These are phyloP conservation scores for Drosophila lutescens DNA, from an alignment of 2,888 invertebrate genomes.

Conservation along the genomic window DNA sequence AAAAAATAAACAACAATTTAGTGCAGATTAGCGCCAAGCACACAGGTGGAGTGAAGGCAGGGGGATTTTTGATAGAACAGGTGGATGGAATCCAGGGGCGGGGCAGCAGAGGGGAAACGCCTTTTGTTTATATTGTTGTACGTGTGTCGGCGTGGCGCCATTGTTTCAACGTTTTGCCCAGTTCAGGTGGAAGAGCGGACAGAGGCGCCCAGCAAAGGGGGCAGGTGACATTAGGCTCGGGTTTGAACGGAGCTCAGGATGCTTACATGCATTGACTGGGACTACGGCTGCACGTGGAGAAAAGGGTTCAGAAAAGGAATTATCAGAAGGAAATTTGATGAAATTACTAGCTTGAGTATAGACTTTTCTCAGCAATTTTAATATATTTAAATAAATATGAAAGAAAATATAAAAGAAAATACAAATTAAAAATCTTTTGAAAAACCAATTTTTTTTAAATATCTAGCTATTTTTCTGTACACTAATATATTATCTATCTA, in stretches of 20 bases:
- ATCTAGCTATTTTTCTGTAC: too few relatives aligned
- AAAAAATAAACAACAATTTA: constrained; percentile 80
- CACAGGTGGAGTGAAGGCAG: constrained; percentile 3
- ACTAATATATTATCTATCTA: too few relatives aligned
- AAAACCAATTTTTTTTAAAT: too few relatives aligned
- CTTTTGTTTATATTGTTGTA: constrained; percentile 66
- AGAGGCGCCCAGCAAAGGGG: background rate
- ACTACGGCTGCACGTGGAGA: background rate
- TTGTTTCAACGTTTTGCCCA: constrained; percentile 54
- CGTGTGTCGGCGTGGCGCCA: constrained; percentile 51
- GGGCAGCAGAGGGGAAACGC: constrained; percentile 15
- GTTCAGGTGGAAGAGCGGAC: constrained; percentile 12
- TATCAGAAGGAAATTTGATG: background rate
- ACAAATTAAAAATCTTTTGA: too few relatives aligned
- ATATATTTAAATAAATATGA: too few relatives aligned
- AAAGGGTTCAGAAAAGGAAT: background rate
- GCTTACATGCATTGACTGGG: constrained; percentile 60
- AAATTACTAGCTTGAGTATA: too few relatives aligned
- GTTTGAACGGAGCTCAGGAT: constrained; percentile 62
- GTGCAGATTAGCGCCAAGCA: constrained; percentile 69
- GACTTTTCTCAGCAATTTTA: too few relatives aligned
- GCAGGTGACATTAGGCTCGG: constrained; percentile 63
- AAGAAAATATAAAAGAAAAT: too few relatives aligned
- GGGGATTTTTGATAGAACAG: background rate
- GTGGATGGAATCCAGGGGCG: constrained; percentile 1